Conservation (phyloP, 2,797 vertebrate species). For the Danionella dracula region DNA sequence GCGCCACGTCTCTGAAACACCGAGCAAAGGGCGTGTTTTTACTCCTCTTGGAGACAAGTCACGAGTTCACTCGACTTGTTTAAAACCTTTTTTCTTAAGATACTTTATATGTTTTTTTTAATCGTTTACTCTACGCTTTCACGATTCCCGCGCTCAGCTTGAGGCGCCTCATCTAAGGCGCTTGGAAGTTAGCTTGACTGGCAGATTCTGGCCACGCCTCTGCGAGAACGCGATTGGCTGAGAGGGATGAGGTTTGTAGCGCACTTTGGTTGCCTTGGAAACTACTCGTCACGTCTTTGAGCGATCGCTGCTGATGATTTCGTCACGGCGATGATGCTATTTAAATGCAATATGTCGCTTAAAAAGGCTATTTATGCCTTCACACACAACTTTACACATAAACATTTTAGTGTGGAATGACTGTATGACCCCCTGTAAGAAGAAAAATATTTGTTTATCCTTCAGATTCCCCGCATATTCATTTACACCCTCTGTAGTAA, state of each 20-base stretch:
- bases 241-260: neutral
- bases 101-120: neutral
- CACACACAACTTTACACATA: no score
- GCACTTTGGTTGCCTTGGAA: constrained; percentile 21
- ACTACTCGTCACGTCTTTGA: neutral
- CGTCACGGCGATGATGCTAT: neutral
- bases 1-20: constrained; percentile 1
- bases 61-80: no score
- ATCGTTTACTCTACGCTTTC: no score
- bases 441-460: no score
- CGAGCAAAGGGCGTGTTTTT: neutral
- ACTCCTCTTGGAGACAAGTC: neutral
- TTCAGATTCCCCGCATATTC: no score
- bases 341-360: no score
- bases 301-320: neutral
- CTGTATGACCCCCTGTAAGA: no score
- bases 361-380: no score
- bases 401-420: no score
- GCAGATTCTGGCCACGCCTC: constrained; percentile 4
- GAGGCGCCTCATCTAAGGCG: neutral
- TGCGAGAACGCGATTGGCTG: neutral
- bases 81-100: neutral
- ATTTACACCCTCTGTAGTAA: no score
- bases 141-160: neutral
- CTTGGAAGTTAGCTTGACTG: neutral